Evolutionary conservation across 1,140 invertebrate species (phyloP), one percentile per base, ranked within the genome.

Genomic region (Drosophila simulans): DNA sequence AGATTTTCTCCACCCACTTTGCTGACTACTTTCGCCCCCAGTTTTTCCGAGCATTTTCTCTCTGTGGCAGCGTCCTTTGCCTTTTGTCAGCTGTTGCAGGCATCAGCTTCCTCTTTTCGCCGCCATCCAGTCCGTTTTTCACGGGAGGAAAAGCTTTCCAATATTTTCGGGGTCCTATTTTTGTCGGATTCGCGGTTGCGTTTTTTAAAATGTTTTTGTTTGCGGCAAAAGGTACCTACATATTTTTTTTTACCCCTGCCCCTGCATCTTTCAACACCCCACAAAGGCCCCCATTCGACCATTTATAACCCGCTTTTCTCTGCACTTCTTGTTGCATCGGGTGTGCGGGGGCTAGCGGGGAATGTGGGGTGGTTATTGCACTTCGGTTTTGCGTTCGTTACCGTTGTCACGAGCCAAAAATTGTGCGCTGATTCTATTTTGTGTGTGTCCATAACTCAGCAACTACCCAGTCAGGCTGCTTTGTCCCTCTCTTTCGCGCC

Each of bases 361-460:
- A 1, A 1, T 0, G 20, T 0, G 12, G 43, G 11, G 43, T 20
- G 22, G 12, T 7, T 42, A 15, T 37, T 65, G 49, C 62, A 40
- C 59, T 31, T 59, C 57, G 65, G 59, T 42, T 45, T 66, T 34
- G 37, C 54, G 51, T 43, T 65, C 51, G 52, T 52, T 45, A 45
- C 53, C 71, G 64, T 53, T 56, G 54, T 73, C 52, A 62, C 58
- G 76, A 76, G 52, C 73, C 69, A 79, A 73, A 60, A 63, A 70
- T 64, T 65, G 35, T 40, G 49, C 39, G 48, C 63, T 65, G 78
- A 75, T 75, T 70, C 64, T 76, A 75, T 78, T 70, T 78, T 52
- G 49, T 52, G 49, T 51, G 49, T 57, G 76, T 69, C 70, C 59
- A 80, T 80, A 80, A 52, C 49, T 35, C 49, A 52, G 31, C 49